phyloP scores from a whole-genome alignment of 2,797 vertebrate species.

The Masticophis lateralis region DNA sequence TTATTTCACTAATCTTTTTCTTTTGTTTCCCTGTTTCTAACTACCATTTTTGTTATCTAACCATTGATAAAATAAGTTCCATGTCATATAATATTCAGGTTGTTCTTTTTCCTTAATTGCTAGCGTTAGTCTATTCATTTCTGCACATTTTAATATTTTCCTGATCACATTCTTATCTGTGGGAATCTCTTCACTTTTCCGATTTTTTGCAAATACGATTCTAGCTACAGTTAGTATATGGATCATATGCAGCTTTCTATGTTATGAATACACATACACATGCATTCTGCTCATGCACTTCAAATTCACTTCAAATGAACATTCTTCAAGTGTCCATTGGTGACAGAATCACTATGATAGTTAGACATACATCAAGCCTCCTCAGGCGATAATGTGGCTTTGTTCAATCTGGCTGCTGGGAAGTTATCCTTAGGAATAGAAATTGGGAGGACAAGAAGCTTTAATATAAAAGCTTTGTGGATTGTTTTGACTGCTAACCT shows the following conservation, averaged over 20 bases:
- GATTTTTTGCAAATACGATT: no score
- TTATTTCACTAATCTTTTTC: no score
- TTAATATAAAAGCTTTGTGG: slow-evolving; percentile 57
- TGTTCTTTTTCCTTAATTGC: no score
- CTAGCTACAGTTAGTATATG: no score
- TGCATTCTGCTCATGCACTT: background rate
- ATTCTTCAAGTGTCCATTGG: background rate
- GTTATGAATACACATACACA: background rate
- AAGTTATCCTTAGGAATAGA: slow-evolving; percentile 1
- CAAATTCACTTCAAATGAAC: background rate
- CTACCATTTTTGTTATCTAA: no score
- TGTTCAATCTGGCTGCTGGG: background rate
- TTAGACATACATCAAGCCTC: background rate
- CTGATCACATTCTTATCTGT: no score
- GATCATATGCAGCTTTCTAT: background rate
- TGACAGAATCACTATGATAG: background rate
- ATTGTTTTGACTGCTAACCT: slow-evolving; percentile 67
- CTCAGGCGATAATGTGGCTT: background rate
- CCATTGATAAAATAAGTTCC: no score
- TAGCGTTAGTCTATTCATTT: no score
- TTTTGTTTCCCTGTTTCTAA: no score
- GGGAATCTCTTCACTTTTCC: no score
- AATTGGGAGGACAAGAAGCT: slow-evolving; percentile 39
- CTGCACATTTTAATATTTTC: no score
- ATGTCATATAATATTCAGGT: no score